Base-by-base conservation (phyloP, 1,140 invertebrate species). In the Teleopsis dalmanni region DNA sequence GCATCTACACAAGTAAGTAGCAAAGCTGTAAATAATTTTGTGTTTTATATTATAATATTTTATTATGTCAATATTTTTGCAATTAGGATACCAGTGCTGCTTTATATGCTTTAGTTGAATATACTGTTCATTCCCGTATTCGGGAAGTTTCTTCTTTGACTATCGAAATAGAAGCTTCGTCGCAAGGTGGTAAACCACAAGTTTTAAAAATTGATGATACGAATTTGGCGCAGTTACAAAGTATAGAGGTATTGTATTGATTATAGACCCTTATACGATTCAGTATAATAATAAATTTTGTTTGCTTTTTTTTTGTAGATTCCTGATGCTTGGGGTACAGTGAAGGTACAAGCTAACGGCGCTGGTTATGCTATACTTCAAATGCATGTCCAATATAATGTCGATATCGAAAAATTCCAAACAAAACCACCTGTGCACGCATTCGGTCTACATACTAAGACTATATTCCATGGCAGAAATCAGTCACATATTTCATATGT, bases 301-400 rank as follows among this genome's bases (percentile, higher is more conserved):
- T 23, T 38, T 36, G 21, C 26, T 37, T 23, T 44, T 26, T 19
- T 25, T 21, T 43, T 50, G 56, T 59, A 88, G 83, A 91, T 94
- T 66, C 88, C 89, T 1, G 81, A 89, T 69, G 90, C 91, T 41
- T 96, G 87, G 85, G 93, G 93, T 54, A 91, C 87, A 10, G 86
- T 95, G 1, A 88, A 89, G 68, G 84, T 95, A 1, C 81, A 88
- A 60, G 91, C 88, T 1, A 85, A 85, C 65, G 94, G 94, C 49
- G 85, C 88, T 14, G 94, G 94, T 18, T 88, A 88, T 67, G 92
- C 92, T 3, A 85, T 95, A 55, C 74, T 94, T 33, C 91, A 97
- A 75, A 84, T 96, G 81, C 85, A 87, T 37, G 89, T 94, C n/a
- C 87, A 92, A 61, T 95, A 95, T 68, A 94, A 95, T 74, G 91